These are phyloP conservation scores for Tympanoctomys barrerae DNA, from an alignment of 2,797 vertebrate genomes.

Conservation along the genomic window DNA sequence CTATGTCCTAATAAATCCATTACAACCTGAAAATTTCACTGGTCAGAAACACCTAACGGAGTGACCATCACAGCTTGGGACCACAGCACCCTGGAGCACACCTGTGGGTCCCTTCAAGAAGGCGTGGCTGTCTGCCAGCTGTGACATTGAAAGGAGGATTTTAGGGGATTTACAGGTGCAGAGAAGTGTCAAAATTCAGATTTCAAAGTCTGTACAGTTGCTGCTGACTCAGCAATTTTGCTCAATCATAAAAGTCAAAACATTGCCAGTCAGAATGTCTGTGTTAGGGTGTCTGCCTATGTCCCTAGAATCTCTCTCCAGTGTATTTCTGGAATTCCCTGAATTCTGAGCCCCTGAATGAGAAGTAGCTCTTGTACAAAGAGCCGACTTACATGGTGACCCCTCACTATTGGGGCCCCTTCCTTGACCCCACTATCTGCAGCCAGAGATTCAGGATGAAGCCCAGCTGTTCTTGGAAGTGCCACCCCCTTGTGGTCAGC, in stretches of 20 bases:
- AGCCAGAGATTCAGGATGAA: not conserved
- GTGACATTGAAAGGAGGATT: not conserved
- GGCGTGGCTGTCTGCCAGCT: too few species aligned
- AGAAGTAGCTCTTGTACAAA: not conserved
- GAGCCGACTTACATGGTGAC: not conserved
- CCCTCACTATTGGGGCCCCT: not conserved
- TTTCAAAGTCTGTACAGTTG: not conserved
- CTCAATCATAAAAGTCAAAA: not conserved
- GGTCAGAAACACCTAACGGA: not conserved
- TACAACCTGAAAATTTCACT: not conserved
- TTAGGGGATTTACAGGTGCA: not conserved
- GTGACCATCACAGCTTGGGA: not conserved
- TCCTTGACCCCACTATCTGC: not conserved
- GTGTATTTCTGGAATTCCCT: not conserved
- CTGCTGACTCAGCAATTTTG: not conserved
- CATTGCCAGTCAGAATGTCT: not conserved
- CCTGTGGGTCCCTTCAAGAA: rapidly evolving
- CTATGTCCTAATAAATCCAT: not conserved
- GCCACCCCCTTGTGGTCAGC: conserved; percentile 49
- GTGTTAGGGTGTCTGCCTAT: not conserved
- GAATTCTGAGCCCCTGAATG: not conserved
- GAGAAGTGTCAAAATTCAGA: not conserved
- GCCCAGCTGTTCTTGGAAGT: conserved; percentile 45
- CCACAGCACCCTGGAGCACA: not conserved
- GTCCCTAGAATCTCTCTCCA: not conserved